Evolutionary conservation across 2,797 vertebrate genomes (phyloP), one percentile per base, ranked within the genome.

Genomic region (Halcyon smyrnensis): DNA sequence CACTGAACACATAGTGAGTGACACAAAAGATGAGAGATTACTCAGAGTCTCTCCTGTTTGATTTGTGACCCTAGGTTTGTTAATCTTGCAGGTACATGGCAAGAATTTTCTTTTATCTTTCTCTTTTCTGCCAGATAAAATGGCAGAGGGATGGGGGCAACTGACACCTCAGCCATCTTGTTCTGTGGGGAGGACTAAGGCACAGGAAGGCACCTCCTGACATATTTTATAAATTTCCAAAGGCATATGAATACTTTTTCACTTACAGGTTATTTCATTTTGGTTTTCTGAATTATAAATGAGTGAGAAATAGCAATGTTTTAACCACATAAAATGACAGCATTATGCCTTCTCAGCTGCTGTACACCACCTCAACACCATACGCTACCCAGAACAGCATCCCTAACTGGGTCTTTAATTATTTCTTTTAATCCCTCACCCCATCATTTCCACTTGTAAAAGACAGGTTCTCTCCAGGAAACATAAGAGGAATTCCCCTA

Each of bases 1-100:
- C 5, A 6, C n/a, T 21, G 5, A 50, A 36, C 1, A 4, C 14
- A 9, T 1, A 17, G 9, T 12, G 23, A 64, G 36, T 0, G 0
- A 50, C 41, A n/a, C 2, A 1, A 14, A 50, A 62, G 5, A 21
- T 4, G 6, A 63, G 21, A 41, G 14, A 41, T 39, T 41, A 37
- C 6, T 34, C n/a, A 8, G 11, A 65, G 41, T 13, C 30, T 14
- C 50, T 67, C 63, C 37, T 43, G 5, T 43, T 67, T 48, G n/a
- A 79, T 14, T 36, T 37, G 34, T 4, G 1, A 8, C 12, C 23
- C 41, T 68, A 15, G 9, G 24, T 67, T 67, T 83, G 18, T 59
- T 64, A 36, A 45, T 59, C 50, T 81, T 46, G 14, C 41, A 59
- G 43, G 25, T 15, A 71, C 8, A 25, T 12, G 53, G 34, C 34